A percentile compares a stretch with the other conserved stretches of the same genome.
Conservation (phyloP, 2,888 invertebrate species). For the Agelastica alni region DNA sequence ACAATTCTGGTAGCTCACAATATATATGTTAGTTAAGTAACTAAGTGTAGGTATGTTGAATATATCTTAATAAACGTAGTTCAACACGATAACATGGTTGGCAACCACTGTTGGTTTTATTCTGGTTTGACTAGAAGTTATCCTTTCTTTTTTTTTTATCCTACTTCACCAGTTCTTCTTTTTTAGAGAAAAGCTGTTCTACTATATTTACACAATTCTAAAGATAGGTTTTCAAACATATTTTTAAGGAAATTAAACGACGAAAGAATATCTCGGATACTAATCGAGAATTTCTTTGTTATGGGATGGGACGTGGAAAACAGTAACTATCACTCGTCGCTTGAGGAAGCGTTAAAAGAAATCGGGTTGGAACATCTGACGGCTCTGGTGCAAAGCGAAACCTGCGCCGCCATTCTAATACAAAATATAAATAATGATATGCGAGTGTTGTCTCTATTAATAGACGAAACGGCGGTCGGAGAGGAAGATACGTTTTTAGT, state of each 20-base stretch:
- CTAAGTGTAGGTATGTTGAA: too few species aligned
- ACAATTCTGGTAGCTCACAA: background rate
- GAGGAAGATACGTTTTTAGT: conserved; percentile 26
- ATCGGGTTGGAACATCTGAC: conserved; percentile 34
- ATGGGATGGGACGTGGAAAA: conserved; percentile 48
- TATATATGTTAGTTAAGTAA: too few species aligned
- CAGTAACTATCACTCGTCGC: conserved; percentile 38
- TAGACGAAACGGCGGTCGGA: conserved; percentile 33
- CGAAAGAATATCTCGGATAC: conserved; percentile 35
- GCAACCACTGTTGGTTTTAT: too few species aligned
- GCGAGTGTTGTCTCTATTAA: conserved; percentile 18
- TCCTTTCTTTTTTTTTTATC: too few species aligned
- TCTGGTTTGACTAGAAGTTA: too few species aligned
- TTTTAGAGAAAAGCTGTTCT: conserved; percentile 43
- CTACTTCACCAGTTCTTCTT: background rate
- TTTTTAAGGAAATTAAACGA: conserved; percentile 40
- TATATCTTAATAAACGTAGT: too few species aligned
- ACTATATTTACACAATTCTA: conserved; percentile 45
- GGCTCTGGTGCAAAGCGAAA: conserved; percentile 28
- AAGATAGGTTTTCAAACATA: conserved; percentile 40
- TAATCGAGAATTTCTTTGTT: conserved; percentile 40
- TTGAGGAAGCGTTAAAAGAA: conserved; percentile 34
- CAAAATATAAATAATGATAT: conserved; percentile 17
- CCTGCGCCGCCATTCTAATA: conserved; percentile 12
- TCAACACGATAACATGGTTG: too few species aligned